Evolutionary conservation across 2,888 invertebrate species (phyloP).

Genomic region (Nebria brevicollis): DNA sequence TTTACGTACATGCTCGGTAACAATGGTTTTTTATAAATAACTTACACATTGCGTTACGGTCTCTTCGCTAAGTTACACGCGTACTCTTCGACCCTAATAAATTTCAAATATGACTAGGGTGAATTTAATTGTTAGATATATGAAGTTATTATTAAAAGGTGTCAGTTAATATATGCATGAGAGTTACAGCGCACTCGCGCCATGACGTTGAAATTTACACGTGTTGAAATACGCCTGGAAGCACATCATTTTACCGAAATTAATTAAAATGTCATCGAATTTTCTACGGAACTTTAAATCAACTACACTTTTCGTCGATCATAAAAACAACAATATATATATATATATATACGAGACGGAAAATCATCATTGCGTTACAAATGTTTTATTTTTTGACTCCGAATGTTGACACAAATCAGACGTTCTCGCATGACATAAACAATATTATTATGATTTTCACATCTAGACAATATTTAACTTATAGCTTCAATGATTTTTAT

Average conservation of each 20-base stretch:
- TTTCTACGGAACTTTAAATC: not conserved
- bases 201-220: not conserved
- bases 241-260: not conserved
- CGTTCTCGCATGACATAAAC: too few relatives aligned
- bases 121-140: slow-evolving; percentile 1
- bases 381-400: too few relatives aligned
- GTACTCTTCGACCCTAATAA: not conserved
- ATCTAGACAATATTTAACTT: too few relatives aligned
- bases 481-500: too few relatives aligned
- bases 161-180: not conserved
- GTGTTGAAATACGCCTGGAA: not conserved
- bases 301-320: not conserved
- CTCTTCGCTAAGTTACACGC: not conserved
- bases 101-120: not conserved
- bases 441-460: too few relatives aligned
- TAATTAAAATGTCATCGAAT: not conserved
- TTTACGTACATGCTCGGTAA: not conserved
- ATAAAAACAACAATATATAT: not conserved
- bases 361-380: too few relatives aligned
- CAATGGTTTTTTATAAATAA: not conserved
- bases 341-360: too few relatives aligned
- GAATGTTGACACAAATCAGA: too few relatives aligned
- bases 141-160: not conserved
- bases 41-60: not conserved
- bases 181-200: not conserved